Evolutionary conservation across 1,140 invertebrate genomes (phyloP), one percentile per base, ranked within the genome.

Genomic region (Helicoverpa armigera): DNA sequence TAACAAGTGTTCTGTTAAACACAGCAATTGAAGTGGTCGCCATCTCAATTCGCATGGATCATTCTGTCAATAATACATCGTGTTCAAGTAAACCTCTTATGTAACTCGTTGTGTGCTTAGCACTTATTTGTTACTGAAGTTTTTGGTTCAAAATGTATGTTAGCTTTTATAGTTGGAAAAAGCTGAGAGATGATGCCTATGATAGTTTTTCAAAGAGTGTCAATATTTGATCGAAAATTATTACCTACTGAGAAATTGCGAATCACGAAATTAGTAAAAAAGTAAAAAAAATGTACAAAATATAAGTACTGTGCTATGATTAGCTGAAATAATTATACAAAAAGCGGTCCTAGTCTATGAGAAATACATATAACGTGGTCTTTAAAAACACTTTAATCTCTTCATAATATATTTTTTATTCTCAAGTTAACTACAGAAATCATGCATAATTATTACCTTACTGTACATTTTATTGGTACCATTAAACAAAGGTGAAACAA

Each of bases 61-160:
- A 54, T 18, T 50, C 35, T 70, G 50, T 53, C 53, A 70, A 70
- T 31, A 70, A 54, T 16, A 65, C 16, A 65, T 48, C 14, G 13
- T 65, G 35, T 16, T 43, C 5, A 65, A 48, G 35, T 31, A 11
- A 61, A 61, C 23, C 13, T 61, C 58, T 31, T 29, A 29, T 60
- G 10, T 11, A 29, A 60, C 12, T 12, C 1, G 10, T 1, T 61
- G 58, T 61, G 3, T 61, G 23, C 58, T 2, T 29, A 61, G 23
- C 23, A 29, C 58, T 61, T 18, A 3, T 61, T 3, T 29, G 1
- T 13, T 61, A 29, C 35, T n/a, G 14, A 65, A 65, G 14, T 10
- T 48, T 67, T 10, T 48, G 9, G 13, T 16, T 16, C 16, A 43
- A 16, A 48, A 43, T 35, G 0, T 16, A 18, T 2, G 16, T 14